These are phyloP conservation scores for Eulithis testata DNA, from an alignment of 2,888 invertebrate genomes.

Conservation along the genomic window DNA sequence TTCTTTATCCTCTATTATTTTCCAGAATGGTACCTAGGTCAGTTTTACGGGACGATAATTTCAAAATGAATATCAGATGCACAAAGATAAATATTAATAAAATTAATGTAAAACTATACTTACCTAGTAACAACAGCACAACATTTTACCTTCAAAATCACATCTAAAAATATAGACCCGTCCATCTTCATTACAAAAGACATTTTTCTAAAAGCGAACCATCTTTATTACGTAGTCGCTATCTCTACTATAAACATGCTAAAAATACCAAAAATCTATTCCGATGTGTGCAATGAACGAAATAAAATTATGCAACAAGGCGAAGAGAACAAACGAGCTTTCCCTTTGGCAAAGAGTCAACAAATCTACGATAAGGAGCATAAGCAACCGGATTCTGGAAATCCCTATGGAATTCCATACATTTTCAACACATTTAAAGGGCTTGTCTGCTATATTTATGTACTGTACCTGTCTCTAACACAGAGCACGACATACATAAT, in stretches of 20 bases:
- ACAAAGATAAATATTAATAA: too few relatives aligned
- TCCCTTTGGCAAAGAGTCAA: constrained; percentile 54
- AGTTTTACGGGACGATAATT: too few relatives aligned
- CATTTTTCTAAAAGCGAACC: constrained; percentile 7
- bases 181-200: constrained; percentile 18
- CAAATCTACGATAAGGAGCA: constrained; percentile 32
- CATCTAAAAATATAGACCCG: constrained; percentile 8
- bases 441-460: too few relatives aligned
- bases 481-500: too few relatives aligned
- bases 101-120: too few relatives aligned
- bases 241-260: constrained; percentile 27
- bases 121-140: not conserved
- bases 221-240: constrained; percentile 18
- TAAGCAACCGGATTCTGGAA: constrained; percentile 18
- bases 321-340: constrained; percentile 51
- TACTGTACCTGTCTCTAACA: too few relatives aligned
- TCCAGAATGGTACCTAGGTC: too few relatives aligned
- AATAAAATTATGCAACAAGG: constrained; percentile 58
- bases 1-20: too few relatives aligned
- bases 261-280: constrained; percentile 40
- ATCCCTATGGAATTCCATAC: not conserved
- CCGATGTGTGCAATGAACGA: constrained; percentile 44
- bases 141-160: not conserved
- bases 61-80: too few relatives aligned
- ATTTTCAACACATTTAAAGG: not conserved